Percentiles rank a stretch among this genome's conserved stretches.
phyloP scores from a whole-genome alignment of 2,888 invertebrate species.

The Trilocha varians region DNA sequence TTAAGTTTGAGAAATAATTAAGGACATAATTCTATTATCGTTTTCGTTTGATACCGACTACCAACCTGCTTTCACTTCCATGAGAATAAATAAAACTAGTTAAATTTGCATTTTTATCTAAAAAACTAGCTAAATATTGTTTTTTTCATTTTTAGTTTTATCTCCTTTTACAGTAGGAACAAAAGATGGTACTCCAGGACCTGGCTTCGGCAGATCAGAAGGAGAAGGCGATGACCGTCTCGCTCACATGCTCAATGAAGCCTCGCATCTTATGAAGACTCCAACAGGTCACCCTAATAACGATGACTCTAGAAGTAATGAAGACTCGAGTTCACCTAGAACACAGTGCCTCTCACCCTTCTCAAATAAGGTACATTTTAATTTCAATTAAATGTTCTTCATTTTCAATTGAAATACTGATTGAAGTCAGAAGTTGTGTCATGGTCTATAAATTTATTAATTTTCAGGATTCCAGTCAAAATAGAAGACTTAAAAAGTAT shows the following conservation, averaged over 20 bases:
- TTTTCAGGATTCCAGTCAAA: conserved; percentile 76
- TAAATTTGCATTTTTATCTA: too few species aligned
- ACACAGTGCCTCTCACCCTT: conserved; percentile 87
- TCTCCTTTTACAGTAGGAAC: conserved; percentile 71
- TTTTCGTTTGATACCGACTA: too few species aligned
- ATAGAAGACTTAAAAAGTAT: conserved; percentile 86
- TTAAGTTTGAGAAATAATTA: too few species aligned
- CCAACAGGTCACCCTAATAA: conserved; percentile 60
- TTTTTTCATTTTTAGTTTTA: conserved; percentile 7
- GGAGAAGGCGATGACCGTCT: conserved; percentile 91
- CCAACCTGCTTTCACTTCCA: too few species aligned
- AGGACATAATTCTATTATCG: too few species aligned
- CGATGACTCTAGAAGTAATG: conserved; percentile 81
- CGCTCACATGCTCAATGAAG: conserved; percentile 93
- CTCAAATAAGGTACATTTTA: conserved; percentile 75
- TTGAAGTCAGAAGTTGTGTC: too few species aligned
- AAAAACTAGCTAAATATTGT: too few species aligned
- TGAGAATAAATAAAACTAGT: too few species aligned
- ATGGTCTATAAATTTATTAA: background rate
- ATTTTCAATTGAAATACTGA: too few species aligned
- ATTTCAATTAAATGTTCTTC: background rate
- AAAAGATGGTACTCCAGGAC: conserved; percentile 84
- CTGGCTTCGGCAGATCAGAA: conserved; percentile 84
- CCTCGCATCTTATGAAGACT: conserved; percentile 90
- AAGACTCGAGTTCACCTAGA: conserved; percentile 85